A percentile compares a stretch with the other conserved stretches of the same genome.
Evolutionary conservation across 2,888 invertebrate genomes (phyloP).

Genomic region (Sceliomorpha sp.): DNA sequence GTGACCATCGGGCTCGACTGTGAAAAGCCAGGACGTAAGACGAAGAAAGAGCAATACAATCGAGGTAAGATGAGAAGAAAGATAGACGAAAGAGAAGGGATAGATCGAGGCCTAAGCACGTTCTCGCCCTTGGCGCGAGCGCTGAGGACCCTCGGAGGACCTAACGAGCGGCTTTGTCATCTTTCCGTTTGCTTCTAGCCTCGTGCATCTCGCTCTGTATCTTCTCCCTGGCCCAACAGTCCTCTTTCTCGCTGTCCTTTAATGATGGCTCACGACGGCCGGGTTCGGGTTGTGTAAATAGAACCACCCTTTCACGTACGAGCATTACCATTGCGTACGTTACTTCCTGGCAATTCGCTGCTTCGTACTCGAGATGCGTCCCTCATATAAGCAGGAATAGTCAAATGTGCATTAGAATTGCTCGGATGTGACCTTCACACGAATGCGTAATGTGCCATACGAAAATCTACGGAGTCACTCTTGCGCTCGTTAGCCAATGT

Average conservation of each 20-base stretch:
- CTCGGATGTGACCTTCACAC: constrained; percentile 54
- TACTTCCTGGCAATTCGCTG: constrained; percentile 53
- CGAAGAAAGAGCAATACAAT: constrained; percentile 40
- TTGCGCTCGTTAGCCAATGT: constrained; percentile 39
- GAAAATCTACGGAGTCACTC: constrained; percentile 30
- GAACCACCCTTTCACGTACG: constrained; percentile 38
- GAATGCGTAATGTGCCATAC: constrained; percentile 14
- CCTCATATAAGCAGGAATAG: constrained; percentile 37
- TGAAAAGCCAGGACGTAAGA: constrained; percentile 62
- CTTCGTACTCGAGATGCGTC: constrained; percentile 46
- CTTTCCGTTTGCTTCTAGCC: constrained; percentile 61
- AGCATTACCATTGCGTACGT: constrained; percentile 47
- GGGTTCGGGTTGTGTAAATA: constrained; percentile 52
- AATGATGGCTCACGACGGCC: constrained; percentile 72
- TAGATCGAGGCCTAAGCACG: constrained; percentile 78
- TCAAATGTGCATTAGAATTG: constrained; percentile 52
- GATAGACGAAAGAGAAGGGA: constrained; percentile 69
- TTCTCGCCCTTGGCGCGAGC: constrained; percentile 79
- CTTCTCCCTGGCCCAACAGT: constrained; percentile 39
- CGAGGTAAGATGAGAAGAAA: constrained; percentile 56
- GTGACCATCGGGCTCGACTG: constrained; percentile 67
- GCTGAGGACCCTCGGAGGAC: constrained; percentile 78
- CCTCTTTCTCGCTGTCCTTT: constrained; percentile 62
- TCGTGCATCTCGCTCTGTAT: constrained; percentile 55
- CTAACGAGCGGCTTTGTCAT: constrained; percentile 81